A percentile compares a stretch with the other conserved stretches of the same genome.
phyloP scores from a whole-genome alignment of 1,140 invertebrate genomes.

The Calosoma granatense region DNA sequence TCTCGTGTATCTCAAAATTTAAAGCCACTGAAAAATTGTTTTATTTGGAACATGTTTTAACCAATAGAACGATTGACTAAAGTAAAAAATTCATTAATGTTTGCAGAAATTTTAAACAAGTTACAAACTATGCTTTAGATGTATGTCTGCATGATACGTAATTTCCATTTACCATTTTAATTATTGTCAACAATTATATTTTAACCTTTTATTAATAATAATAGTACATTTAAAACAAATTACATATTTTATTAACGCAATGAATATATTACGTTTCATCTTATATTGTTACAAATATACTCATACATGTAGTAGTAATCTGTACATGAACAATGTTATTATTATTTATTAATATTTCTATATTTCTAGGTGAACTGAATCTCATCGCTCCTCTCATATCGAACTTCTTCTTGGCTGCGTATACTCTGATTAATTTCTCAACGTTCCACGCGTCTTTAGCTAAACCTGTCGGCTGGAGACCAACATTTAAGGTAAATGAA shows the following conservation, averaged over 20 bases:
- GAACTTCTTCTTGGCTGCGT: conserved; percentile 96
- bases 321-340: background rate
- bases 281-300: conserved; percentile 3
- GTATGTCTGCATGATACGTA: too few species aligned
- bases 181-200: too few species aligned
- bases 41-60: too few species aligned
- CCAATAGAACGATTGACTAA: too few species aligned
- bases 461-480: conserved; percentile 78
- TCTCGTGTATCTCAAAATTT: too few species aligned
- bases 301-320: background rate
- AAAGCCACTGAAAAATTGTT: too few species aligned
- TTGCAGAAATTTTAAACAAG: background rate
- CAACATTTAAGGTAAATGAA: conserved; percentile 66
- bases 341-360: conserved; percentile 17
- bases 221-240: too few species aligned
- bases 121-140: too few species aligned
- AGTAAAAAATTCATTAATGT: too few species aligned
- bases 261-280: conserved; percentile 6
- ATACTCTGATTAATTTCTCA: conserved; percentile 93
- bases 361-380: conserved; percentile 71
- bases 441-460: conserved; percentile 91
- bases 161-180: too few species aligned
- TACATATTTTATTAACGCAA: background rate
- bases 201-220: too few species aligned
- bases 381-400: conserved; percentile 93